A percentile compares a stretch with the other conserved stretches of the same genome.
phyloP scores from a whole-genome alignment of 2,888 invertebrate species.

The Brenthis ino region DNA sequence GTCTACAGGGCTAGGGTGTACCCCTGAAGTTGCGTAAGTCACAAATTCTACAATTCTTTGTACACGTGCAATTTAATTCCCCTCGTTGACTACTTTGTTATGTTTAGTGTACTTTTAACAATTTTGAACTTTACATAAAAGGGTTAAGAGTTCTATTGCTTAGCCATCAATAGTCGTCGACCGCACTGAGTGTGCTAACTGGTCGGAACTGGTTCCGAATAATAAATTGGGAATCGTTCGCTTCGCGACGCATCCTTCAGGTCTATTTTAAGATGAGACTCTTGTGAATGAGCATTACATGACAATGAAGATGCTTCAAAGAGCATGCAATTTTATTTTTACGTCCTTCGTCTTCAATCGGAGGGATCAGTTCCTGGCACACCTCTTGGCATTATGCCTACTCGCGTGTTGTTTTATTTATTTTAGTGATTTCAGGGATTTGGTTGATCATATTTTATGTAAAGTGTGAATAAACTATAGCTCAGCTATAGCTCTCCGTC shows the following conservation, averaged over 20 bases:
- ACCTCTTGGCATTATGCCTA: too few species aligned
- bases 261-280: conserved; percentile 8
- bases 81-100: conserved; percentile 38
- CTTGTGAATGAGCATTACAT: not conserved
- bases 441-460: too few species aligned
- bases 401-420: too few species aligned
- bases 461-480: too few species aligned
- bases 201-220: conserved; percentile 48
- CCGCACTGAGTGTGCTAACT: conserved; percentile 39
- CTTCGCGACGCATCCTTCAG: conserved; percentile 5
- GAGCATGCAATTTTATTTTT: not conserved
- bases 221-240: conserved; percentile 46
- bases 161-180: conserved; percentile 32
- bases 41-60: conserved; percentile 29
- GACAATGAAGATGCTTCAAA: not conserved
- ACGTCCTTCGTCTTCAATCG: too few species aligned
- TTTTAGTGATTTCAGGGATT: too few species aligned
- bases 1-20: conserved; percentile 8
- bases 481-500: too few species aligned
- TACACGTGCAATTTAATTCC: conserved; percentile 43
- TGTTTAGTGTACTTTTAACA: conserved; percentile 36
- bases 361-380: too few species aligned
- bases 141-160: conserved; percentile 38
- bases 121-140: conserved; percentile 43
- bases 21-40: conserved; percentile 34